Evolutionary conservation across 2,888 invertebrate species (phyloP).

Genomic region (Ochropleura leucogaster): DNA sequence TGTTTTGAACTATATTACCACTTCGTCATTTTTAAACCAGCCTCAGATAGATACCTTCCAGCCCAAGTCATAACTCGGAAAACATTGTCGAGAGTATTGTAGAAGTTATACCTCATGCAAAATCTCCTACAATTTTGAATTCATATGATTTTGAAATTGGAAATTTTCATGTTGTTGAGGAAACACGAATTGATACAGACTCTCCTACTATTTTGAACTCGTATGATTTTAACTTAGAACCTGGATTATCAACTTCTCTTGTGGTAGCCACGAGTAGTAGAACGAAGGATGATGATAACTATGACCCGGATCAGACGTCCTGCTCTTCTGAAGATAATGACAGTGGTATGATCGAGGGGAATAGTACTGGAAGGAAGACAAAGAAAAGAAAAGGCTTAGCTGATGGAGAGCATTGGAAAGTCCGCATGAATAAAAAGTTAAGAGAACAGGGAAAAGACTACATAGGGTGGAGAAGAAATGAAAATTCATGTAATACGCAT

Average conservation of each 20-base stretch:
- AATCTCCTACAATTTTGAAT: constrained; percentile 14
- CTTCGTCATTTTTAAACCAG: constrained; percentile 22
- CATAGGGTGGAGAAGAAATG: constrained; percentile 15
- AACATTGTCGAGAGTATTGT: constrained; percentile 20
- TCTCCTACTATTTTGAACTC: constrained; percentile 14
- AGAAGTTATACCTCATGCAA: constrained; percentile 12
- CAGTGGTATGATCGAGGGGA: background rate
- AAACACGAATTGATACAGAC: constrained; percentile 1
- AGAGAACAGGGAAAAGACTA: constrained; percentile 10
- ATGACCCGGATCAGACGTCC: constrained; percentile 24
- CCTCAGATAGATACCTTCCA: constrained; percentile 1
- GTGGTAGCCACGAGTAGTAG: constrained; percentile 13
- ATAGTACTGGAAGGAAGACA: constrained; percentile 18
- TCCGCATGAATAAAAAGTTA: constrained; percentile 8
- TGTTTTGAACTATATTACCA: background rate
- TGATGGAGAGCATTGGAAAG: constrained; percentile 11
- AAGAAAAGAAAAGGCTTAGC: constrained; percentile 24
- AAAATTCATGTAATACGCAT: background rate
- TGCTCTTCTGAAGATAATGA: constrained; percentile 26
- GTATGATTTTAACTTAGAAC: no score
- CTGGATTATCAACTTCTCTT: background rate
- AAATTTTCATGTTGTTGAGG: constrained; percentile 2
- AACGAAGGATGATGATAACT: background rate
- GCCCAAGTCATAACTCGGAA: constrained; percentile 15
- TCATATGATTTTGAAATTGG: constrained; percentile 8